phyloP scores from a whole-genome alignment of 2,888 invertebrate species.

The Trichopoda pennipes region DNA sequence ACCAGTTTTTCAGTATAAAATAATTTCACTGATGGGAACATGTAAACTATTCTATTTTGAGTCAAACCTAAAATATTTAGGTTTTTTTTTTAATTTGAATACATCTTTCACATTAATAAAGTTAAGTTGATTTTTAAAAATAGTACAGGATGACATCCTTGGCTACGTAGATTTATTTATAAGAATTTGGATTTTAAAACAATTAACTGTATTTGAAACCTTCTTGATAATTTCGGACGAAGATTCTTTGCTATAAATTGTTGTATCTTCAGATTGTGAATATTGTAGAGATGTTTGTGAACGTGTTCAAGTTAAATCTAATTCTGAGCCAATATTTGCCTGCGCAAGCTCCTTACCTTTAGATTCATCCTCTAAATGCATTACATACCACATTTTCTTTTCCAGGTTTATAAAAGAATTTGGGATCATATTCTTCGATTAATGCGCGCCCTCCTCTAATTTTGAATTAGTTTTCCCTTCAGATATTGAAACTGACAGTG shows the following conservation, averaged over 20 bases:
- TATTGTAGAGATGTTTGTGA: not conserved
- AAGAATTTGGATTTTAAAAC: constrained; percentile 61
- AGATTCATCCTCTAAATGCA: constrained; percentile 19
- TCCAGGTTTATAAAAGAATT: constrained; percentile 34
- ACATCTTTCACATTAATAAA: constrained; percentile 5
- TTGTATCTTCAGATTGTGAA: not conserved
- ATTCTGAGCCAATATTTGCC: constrained; percentile 1
- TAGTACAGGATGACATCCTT: not conserved
- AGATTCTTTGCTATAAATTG: constrained; percentile 46
- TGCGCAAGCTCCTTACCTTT: not conserved
- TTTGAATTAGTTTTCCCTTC: constrained; percentile 22
- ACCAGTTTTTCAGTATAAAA: constrained; percentile 43
- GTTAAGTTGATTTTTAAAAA: constrained; percentile 16
- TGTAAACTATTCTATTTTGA: constrained; percentile 6
- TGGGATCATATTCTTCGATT: constrained; percentile 35
- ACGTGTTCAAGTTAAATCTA: not conserved
- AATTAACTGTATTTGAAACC: constrained; percentile 48
- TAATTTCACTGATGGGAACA: constrained; percentile 64
- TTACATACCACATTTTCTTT: constrained; percentile 29
- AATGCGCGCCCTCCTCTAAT: constrained; percentile 39
- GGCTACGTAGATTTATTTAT: constrained; percentile 8
- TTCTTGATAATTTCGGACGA: constrained; percentile 48
- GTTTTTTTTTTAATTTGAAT: not conserved
- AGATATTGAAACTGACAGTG: constrained; percentile 22
- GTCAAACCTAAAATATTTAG: constrained; percentile 27